Evolutionary conservation across 2,797 vertebrate genomes (phyloP), one percentile per base, ranked within the genome.

Genomic region (Cirrhinus molitorella): DNA sequence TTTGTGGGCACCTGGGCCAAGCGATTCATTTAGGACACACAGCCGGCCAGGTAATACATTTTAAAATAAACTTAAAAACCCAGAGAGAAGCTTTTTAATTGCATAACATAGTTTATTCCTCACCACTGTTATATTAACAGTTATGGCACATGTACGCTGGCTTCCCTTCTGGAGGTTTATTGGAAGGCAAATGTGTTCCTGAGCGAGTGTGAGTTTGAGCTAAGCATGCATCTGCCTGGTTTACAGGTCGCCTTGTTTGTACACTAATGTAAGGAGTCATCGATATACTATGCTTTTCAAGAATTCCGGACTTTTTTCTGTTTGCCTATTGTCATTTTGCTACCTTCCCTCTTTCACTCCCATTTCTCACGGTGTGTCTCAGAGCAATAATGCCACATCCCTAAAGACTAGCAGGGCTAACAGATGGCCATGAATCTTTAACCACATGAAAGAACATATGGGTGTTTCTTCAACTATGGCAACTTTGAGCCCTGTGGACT

Each of bases 341-440:
- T 47, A 28, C 21, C 37, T 70, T 70, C 31, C 65, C 55, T 47
- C 10, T 80, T 53, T 80, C 34, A 68, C 53, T 73, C 40, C 8
- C 13, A 23, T 70, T 57, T 68, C 49, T 55, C 34, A 47, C 3
- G 10, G 34, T 31, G 12, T n/a, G 53, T 75, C 73, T 61, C 19
- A 61, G 40, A 61, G 79, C 79, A 70, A 72, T 72, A 81, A 81
- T 49, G 28, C 40, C 55, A 72, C 40, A 72, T 61, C 79, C 68
- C 53, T 23, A n/a, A 63, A 49, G 80, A 73, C 57, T 40, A 47
- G 40, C 40, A 63, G 57, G 75, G 23, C 40, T n/a, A 73, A 81
- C 70, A 63, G 57, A 81, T 74, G 80, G 57, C 57, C 40, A 65
- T 65, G 43, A 49, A 34, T 74, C 45, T 81, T 63, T 63, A n/a